Evolutionary conservation across 2,797 vertebrate species (phyloP), one percentile per base, ranked within the genome.

Genomic region (Argentina silus): DNA sequence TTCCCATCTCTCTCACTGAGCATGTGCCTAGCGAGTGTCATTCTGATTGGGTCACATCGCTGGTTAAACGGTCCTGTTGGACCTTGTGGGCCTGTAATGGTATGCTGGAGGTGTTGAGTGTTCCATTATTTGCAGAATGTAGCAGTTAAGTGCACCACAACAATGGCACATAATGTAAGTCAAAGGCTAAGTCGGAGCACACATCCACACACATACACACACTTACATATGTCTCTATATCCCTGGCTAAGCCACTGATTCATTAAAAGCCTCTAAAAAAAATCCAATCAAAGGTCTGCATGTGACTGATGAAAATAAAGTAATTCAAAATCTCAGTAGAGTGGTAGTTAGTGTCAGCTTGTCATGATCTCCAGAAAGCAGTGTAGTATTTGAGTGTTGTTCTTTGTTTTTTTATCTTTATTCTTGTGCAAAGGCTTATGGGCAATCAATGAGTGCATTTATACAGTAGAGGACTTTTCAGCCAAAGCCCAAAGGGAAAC

Each of bases 61-160:
- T n/a, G n/a, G n/a, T n/a, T n/a, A n/a, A n/a, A n/a, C n/a, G n/a
- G n/a, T n/a, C 62, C 60, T 73, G 75, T 73, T 79, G 82, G 84
- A 85, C 87, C 86, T 88, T 72, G 75, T 72, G 56, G 81, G 70
- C 63, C 75, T 71, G 75, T 61, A 75, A 79, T 85, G 75, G 76
- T 63, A 47, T 27, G 55, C 76, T 81, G 48, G 53, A 66, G 77
- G 47, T 71, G 68, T 73, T 63, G 45, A 66, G 47, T 70, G 68
- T 75, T 87, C 87, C 76, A 83, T 88, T 85, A 86, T 69, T 82
- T 57, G 69, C 71, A 56, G 67, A 23, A 67, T 43, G 69, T 72
- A 78, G 69, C 27, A 47, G 61, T 81, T 75, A 77, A 57, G 65
- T n/a, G 65, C 36, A 59, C 69, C 71, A 42, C 56, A 68, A 73